phyloP scores from a whole-genome alignment of 1,140 invertebrate genomes.

The Cotesia glomerata region DNA sequence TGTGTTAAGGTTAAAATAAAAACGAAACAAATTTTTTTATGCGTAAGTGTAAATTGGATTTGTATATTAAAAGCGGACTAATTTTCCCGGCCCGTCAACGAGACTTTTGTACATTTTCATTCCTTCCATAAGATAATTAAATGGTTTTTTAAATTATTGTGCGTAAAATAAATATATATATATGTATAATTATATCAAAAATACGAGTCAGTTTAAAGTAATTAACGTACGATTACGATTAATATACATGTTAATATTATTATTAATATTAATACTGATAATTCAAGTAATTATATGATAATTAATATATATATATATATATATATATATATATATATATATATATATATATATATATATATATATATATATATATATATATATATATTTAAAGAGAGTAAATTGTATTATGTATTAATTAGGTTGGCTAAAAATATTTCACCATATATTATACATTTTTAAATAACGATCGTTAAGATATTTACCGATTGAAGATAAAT shows the following conservation, averaged over 20 bases:
- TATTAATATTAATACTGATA: neutral
- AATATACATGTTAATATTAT: too few species aligned
- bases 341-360: too few species aligned
- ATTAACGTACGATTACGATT: too few species aligned
- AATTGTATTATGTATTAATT: conserved; percentile 13
- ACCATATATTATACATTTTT: too few species aligned
- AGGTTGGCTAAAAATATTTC: conserved; percentile 24
- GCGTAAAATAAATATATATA: conserved; percentile 14
- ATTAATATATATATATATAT: too few species aligned
- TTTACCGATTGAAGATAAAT: neutral
- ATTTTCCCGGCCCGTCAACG: conserved; percentile 15
- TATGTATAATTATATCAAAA: conserved; percentile 5
- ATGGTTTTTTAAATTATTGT: conserved; percentile 5
- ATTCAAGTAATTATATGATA: neutral
- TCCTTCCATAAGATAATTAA: conserved; percentile 23
- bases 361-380: too few species aligned
- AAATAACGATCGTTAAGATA: neutral
- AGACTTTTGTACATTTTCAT: conserved; percentile 27
- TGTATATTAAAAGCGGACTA: neutral
- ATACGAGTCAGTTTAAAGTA: conserved; percentile 27
- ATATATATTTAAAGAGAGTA: too few species aligned
- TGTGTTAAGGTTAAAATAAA: too few species aligned
- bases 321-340: too few species aligned
- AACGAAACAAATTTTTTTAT: too few species aligned
- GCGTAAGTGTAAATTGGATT: too few species aligned